Conservation (phyloP, 2,113 vertebrate species). For the Nipponia nippon region DNA sequence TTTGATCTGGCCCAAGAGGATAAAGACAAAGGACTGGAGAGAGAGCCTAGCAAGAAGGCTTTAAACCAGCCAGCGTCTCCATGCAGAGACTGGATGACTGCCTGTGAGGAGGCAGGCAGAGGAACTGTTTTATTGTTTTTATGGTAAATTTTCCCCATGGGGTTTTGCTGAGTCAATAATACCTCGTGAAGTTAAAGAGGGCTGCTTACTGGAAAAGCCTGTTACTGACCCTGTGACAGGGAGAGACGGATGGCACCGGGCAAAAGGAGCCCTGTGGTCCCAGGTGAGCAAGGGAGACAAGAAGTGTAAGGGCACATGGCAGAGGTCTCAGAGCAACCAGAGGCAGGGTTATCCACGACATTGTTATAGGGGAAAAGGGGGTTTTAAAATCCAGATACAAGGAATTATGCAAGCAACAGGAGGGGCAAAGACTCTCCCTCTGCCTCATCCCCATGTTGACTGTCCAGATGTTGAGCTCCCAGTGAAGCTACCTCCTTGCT, state of each 20-base stretch:
- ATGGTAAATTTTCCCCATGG: background rate
- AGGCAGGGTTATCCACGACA: background rate
- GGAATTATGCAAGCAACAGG: background rate
- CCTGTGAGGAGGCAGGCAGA: background rate
- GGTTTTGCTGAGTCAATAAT: background rate
- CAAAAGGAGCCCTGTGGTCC: background rate
- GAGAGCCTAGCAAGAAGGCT: background rate
- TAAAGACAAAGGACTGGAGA: slow-evolving; percentile 3
- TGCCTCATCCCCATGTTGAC: background rate
- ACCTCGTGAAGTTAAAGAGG: background rate
- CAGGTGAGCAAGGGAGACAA: background rate
- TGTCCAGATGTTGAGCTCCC: background rate
- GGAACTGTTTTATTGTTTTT: background rate
- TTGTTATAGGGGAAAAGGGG: background rate
- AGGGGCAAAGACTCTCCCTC: background rate
- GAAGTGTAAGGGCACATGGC: background rate
- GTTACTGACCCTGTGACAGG: background rate
- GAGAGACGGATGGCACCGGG: background rate
- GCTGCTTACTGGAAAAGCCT: background rate
- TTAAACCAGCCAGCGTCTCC: background rate
- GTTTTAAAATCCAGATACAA: background rate
- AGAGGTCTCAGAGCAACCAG: background rate
- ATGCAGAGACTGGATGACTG: background rate
- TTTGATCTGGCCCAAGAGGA: background rate
- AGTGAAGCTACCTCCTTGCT: background rate